Evolutionary conservation across 2,113 vertebrate species (phyloP).

Genomic region (Ia io): DNA sequence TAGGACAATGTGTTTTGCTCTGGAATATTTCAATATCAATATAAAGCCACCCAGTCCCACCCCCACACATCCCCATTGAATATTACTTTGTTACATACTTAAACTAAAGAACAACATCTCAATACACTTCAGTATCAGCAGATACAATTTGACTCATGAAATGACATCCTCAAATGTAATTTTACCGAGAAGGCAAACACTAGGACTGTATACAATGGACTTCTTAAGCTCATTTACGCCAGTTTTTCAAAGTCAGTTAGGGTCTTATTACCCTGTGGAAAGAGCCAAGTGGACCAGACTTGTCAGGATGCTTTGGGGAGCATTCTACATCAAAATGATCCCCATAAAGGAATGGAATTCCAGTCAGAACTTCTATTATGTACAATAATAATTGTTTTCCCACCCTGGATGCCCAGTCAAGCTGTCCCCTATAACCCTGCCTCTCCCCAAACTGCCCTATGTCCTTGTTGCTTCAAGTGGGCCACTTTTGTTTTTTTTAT

Average conservation of each 20-base stretch:
- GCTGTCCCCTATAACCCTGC: conserved; percentile 24
- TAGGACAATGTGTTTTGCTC: conserved; percentile 75
- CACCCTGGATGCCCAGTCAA: background rate
- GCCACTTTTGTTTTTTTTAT: conserved; percentile 36
- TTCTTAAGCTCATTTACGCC: conserved; percentile 69
- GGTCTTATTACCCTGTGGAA: conserved; percentile 60
- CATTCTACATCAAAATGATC: conserved; percentile 67
- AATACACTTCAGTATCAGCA: conserved; percentile 74
- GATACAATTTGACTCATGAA: conserved; percentile 75
- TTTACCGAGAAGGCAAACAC: conserved; percentile 72
- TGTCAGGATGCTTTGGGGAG: conserved; percentile 63
- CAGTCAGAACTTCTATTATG: conserved; percentile 64
- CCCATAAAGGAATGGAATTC: conserved; percentile 71
- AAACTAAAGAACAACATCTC: conserved; percentile 76
- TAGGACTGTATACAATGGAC: conserved; percentile 70
- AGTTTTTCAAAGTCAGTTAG: conserved; percentile 63
- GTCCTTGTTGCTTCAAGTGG: conserved; percentile 28
- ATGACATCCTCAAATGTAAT: conserved; percentile 71
- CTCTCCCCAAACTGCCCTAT: conserved; percentile 38
- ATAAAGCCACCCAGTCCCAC: conserved; percentile 64
- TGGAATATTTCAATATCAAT: conserved; percentile 62
- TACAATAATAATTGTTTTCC: conserved; percentile 66
- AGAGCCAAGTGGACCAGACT: conserved; percentile 69
- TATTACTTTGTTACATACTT: conserved; percentile 75
- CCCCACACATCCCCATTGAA: conserved; percentile 66